phyloP scores from a whole-genome alignment of 1,140 invertebrate species.

The Drosophila watanabei region DNA sequence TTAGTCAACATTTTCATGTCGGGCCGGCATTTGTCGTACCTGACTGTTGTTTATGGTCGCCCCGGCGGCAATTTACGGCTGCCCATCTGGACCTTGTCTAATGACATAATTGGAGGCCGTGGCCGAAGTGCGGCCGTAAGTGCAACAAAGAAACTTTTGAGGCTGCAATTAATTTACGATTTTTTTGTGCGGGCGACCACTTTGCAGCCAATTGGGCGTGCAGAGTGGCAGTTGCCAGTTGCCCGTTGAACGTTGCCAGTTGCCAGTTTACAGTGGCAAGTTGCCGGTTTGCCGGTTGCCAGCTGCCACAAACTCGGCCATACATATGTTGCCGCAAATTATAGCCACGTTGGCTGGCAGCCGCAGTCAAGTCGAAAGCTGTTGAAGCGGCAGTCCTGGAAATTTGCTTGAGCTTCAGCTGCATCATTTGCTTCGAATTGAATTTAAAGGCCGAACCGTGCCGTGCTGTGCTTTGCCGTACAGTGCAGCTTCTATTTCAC shows the following conservation, averaged over 20 bases:
- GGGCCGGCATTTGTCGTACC: slow-evolving; percentile 59
- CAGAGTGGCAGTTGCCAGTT: slow-evolving; percentile 32
- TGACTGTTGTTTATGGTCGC: slow-evolving; percentile 68
- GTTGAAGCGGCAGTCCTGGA: slow-evolving; percentile 64
- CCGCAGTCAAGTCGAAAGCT: slow-evolving; percentile 68
- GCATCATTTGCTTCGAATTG: slow-evolving; percentile 72
- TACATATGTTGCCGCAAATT: slow-evolving; percentile 55
- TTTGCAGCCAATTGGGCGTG: slow-evolving; percentile 54
- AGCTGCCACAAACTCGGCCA: slow-evolving; percentile 43
- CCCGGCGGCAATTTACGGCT: slow-evolving; percentile 60
- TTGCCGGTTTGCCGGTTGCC: slow-evolving; percentile 25
- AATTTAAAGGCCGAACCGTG: slow-evolving; percentile 62
- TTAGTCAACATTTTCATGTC: slow-evolving; percentile 76
- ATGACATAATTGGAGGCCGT: slow-evolving; percentile 69
- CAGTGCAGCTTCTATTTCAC: slow-evolving; percentile 61
- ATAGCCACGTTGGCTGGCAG: slow-evolving; percentile 57
- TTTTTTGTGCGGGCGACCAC: slow-evolving; percentile 47
- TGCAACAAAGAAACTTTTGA: slow-evolving; percentile 51
- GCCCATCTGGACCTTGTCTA: slow-evolving; percentile 53
- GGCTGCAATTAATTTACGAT: slow-evolving; percentile 66
- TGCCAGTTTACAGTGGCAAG: background rate
- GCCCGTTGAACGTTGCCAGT: slow-evolving; percentile 5
- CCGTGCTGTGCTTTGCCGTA: background rate
- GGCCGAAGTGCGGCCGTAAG: slow-evolving; percentile 19
- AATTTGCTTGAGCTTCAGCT: slow-evolving; percentile 59